Evolutionary conservation across 2,113 vertebrate genomes (phyloP).

Genomic region (Brachyhypopomus occidentalis): DNA sequence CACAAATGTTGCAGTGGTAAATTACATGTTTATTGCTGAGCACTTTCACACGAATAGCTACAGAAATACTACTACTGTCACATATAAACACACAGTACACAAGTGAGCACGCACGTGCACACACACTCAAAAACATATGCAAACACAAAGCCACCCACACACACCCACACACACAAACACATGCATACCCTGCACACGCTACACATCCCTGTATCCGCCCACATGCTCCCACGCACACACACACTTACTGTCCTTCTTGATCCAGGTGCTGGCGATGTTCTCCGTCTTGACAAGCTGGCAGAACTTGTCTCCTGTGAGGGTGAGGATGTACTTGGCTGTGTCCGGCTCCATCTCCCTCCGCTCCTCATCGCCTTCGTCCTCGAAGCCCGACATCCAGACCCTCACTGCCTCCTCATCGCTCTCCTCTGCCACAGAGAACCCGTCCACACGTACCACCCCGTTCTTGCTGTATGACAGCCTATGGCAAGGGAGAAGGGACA

Average conservation of each 20-base stretch:
- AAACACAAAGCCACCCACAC: not conserved
- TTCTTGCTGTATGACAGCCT: constrained; percentile 91
- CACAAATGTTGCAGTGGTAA: not conserved
- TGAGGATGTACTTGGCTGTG: constrained; percentile 84
- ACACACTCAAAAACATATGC: not conserved
- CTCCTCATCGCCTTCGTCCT: constrained; percentile 50
- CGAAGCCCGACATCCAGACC: constrained; percentile 40
- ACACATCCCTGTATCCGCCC: too few species aligned
- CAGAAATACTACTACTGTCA: not conserved
- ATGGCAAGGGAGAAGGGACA: constrained; percentile 26
- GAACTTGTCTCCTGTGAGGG: constrained; percentile 86
- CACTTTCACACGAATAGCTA: not conserved
- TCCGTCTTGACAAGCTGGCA: constrained; percentile 86
- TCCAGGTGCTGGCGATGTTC: constrained; percentile 85
- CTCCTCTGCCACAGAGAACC: constrained; percentile 87
- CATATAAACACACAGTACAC: not conserved
- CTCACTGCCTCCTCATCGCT: constrained; percentile 83
- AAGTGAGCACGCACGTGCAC: not conserved
- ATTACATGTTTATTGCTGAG: not conserved
- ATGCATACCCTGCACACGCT: too few species aligned
- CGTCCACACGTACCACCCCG: constrained; percentile 86
- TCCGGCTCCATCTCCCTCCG: constrained; percentile 83
- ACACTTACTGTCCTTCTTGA: constrained; percentile 83
- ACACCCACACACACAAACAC: constrained; percentile 59
- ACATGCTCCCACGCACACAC: not conserved